Percentiles rank a stretch among this genome's conserved stretches.
These are phyloP conservation scores for Lasioglossum morio DNA, from an alignment of 2,888 invertebrate genomes.

Conservation along the genomic window DNA sequence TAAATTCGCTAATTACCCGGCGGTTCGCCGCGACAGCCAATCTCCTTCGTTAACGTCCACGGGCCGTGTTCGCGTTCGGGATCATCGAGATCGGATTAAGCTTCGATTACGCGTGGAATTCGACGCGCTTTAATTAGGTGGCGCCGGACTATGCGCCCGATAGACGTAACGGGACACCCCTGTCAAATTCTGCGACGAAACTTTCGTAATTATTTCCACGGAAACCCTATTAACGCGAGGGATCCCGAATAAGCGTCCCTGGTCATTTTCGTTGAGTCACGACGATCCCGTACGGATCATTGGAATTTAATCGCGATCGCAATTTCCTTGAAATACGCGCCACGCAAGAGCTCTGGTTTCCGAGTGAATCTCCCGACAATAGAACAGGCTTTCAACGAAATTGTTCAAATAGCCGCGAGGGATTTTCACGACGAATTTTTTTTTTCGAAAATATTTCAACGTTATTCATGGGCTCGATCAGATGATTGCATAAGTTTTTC, in stretches of 20 bases:
- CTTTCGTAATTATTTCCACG: constrained; percentile 45
- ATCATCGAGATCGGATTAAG: constrained; percentile 69
- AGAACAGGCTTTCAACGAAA: not conserved
- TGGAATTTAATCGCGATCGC: not conserved
- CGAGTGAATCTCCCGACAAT: not conserved
- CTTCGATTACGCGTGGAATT: constrained; percentile 77
- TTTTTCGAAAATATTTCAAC: too few species aligned
- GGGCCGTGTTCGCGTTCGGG: constrained; percentile 8
- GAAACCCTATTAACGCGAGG: not conserved
- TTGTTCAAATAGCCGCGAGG: not conserved
- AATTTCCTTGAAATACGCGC: not conserved
- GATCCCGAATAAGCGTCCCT: not conserved
- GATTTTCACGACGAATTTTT: not conserved
- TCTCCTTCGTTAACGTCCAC: constrained; percentile 45
- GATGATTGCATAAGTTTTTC: too few species aligned
- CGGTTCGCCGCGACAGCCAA: constrained; percentile 39
- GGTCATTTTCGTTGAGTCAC: not conserved
- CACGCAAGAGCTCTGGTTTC: not conserved
- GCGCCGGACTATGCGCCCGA: constrained; percentile 41
- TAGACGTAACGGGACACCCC: constrained; percentile 54
- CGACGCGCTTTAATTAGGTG: constrained; percentile 77
- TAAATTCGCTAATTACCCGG: constrained; percentile 67
- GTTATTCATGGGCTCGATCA: too few species aligned
- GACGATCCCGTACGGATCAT: not conserved
- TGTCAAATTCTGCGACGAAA: constrained; percentile 44